A percentile compares a stretch with the other conserved stretches of the same genome.
phyloP scores from a whole-genome alignment of 2,888 invertebrate genomes.

The Drosophila neonasuta region DNA sequence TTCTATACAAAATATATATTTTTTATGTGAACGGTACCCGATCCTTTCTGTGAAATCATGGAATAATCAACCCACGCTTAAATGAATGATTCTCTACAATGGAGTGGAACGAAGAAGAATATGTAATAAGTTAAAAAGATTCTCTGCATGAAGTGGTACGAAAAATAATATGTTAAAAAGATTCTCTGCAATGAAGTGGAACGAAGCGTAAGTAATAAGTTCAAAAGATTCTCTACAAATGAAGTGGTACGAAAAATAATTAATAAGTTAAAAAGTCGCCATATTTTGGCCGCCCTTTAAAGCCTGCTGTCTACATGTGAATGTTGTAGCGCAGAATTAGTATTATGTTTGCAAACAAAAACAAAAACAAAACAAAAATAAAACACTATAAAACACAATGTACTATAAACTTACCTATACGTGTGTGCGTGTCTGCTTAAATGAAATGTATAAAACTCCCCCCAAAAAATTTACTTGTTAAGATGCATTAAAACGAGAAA shows the following conservation, averaged over 20 bases:
- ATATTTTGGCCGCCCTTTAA: slow-evolving; percentile 9
- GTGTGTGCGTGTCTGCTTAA: slow-evolving; percentile 38
- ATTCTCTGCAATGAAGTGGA: too few relatives aligned
- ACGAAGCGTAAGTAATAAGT: too few relatives aligned
- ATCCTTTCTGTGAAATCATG: slow-evolving; percentile 13
- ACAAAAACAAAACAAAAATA: too few relatives aligned
- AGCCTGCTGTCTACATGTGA: slow-evolving; percentile 37
- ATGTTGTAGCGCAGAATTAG: slow-evolving; percentile 54
- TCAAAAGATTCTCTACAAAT: background rate
- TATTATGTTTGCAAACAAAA: slow-evolving; percentile 57
- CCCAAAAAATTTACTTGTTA: slow-evolving; percentile 37
- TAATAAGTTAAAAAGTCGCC: background rate
- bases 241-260: slow-evolving; percentile 2
- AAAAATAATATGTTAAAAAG: background rate
- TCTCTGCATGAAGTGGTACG: slow-evolving; percentile 2
- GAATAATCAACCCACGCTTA: slow-evolving; percentile 16
- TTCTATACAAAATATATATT: background rate
- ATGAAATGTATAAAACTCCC: slow-evolving; percentile 52
- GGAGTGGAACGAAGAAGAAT: background rate
- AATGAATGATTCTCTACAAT: slow-evolving; percentile 1
- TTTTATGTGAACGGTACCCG: slow-evolving; percentile 8
- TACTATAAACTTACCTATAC: slow-evolving; percentile 33
- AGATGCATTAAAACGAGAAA: slow-evolving; percentile 58
- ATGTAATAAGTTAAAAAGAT: background rate
- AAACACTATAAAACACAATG: slow-evolving; percentile 11